These are phyloP conservation scores for Rapana venosa DNA, from an alignment of 2,888 invertebrate species.

Conservation along the genomic window DNA sequence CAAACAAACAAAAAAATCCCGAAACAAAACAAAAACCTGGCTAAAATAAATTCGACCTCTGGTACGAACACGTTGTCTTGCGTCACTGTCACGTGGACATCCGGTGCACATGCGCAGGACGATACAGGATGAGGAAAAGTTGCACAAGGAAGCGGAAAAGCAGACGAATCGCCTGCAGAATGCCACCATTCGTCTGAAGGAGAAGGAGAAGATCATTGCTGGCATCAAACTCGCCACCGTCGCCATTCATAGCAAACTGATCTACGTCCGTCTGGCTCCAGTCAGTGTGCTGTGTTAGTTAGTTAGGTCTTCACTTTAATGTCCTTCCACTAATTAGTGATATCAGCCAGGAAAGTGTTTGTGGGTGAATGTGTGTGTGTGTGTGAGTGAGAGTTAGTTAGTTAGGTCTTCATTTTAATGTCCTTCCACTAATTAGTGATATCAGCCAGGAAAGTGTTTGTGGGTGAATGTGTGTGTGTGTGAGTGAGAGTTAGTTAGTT, in stretches of 20 bases:
- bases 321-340: no score
- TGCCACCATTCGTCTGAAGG: conserved; percentile 47
- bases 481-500: no score
- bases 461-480: conserved; percentile 6
- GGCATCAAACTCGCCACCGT: conserved; percentile 63
- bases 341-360: no score
- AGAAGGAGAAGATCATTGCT: conserved; percentile 59
- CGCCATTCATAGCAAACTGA: conserved; percentile 66
- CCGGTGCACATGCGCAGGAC: not conserved
- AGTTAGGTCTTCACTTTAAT: no score
- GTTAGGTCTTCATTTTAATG: no score
- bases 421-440: no score
- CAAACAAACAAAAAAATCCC: no score
- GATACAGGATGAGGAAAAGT: conserved; percentile 49
- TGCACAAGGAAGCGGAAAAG: conserved; percentile 56
- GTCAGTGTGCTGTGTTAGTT: not conserved
- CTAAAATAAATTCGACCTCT: no score
- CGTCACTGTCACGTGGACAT: not conserved
- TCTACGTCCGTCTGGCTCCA: conserved; percentile 55
- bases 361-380: no score
- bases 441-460: not conserved
- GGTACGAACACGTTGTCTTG: no score
- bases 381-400: no score
- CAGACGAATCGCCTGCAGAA: conserved; percentile 51
- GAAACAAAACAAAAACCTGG: no score